phyloP scores from a whole-genome alignment of 2,888 invertebrate genomes.

The Chrysomela aeneicollis region DNA sequence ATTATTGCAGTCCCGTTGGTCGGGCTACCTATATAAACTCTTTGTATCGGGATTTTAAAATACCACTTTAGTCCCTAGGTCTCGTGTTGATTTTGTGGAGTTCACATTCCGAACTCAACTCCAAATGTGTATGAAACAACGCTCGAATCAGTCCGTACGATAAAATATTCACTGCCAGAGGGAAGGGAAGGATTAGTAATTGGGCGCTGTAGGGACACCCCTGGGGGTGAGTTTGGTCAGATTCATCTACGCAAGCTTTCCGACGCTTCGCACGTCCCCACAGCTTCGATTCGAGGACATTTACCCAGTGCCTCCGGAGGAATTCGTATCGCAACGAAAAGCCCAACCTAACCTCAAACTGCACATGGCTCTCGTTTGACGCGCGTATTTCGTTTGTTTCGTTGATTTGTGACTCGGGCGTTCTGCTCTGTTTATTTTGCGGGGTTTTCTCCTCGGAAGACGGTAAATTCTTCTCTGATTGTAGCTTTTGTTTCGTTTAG shows the following conservation, averaged over 20 bases:
- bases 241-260: constrained; percentile 32
- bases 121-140: too few relatives aligned
- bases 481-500: constrained; percentile 4
- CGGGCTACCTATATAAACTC: too few relatives aligned
- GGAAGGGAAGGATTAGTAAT: constrained; percentile 6
- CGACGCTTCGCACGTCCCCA: constrained; percentile 24
- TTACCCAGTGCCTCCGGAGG: constrained; percentile 31
- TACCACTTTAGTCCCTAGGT: too few relatives aligned
- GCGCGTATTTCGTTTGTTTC: constrained; percentile 19
- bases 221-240: constrained; percentile 17
- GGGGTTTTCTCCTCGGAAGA: constrained; percentile 10
- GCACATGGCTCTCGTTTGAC: constrained; percentile 12
- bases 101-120: too few relatives aligned
- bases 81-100: too few relatives aligned
- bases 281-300: constrained; percentile 27
- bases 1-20: too few relatives aligned
- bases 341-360: constrained; percentile 3
- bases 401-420: constrained; percentile 15
- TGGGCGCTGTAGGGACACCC: constrained; percentile 11
- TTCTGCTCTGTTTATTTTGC: constrained; percentile 12
- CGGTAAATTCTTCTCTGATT: constrained; percentile 5
- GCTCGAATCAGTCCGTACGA: too few relatives aligned
- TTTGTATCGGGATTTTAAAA: too few relatives aligned
- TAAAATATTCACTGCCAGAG: neutral
- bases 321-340: constrained; percentile 19